These are phyloP conservation scores for Bos indicus DNA, from an alignment of 2,113 vertebrate genomes.

Conservation along the genomic window DNA sequence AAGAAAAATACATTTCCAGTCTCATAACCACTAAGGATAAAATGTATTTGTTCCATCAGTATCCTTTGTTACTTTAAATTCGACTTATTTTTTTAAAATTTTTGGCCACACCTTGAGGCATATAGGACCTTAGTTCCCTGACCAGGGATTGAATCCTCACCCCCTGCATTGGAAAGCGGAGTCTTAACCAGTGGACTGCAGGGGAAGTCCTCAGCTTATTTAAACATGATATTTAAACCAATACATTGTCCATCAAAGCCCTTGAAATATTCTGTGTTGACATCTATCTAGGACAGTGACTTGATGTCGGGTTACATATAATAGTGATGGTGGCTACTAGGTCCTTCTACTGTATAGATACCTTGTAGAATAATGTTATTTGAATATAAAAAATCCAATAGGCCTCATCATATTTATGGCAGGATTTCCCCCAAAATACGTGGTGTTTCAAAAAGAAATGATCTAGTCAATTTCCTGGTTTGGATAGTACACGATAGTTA, in stretches of 20 bases:
- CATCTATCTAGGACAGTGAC: neutral
- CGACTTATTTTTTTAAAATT: neutral
- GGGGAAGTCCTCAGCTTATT: neutral
- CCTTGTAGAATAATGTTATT: neutral
- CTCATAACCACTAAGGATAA: neutral
- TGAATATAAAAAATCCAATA: neutral
- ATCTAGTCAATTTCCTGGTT: neutral
- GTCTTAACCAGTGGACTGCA: neutral
- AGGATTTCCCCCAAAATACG: neutral
- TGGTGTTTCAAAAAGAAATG: conserved; percentile 51
- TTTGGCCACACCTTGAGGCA: neutral
- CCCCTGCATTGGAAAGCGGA: fast-evolving
- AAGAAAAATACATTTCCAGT: neutral
- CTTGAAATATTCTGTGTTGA: conserved; percentile 20
- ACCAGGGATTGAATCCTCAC: neutral
- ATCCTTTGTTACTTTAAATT: conserved; percentile 21
- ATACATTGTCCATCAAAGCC: neutral
- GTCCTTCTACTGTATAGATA: neutral
- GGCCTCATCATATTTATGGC: neutral
- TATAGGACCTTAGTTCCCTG: neutral
- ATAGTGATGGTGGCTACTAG: neutral
- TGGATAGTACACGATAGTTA: neutral
- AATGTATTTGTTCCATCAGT: conserved; percentile 3
- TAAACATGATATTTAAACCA: conserved; percentile 29
- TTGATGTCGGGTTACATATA: conserved; percentile 5